phyloP scores from a whole-genome alignment of 2,113 vertebrate genomes.

The Eulacestoma nigropectus region DNA sequence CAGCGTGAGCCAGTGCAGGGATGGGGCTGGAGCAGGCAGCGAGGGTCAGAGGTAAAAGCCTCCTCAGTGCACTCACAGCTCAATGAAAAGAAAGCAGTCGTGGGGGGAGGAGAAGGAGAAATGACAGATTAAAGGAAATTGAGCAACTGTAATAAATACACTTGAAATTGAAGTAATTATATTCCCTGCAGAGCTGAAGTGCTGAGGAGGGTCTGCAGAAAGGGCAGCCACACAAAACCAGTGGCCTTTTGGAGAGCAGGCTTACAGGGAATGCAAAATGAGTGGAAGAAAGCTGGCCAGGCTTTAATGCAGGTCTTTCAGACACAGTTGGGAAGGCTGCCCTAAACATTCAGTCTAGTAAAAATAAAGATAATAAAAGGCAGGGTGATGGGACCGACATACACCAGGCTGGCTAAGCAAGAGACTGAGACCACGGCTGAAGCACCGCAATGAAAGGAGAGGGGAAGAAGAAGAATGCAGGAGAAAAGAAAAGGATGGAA shows the following conservation, averaged over 20 bases:
- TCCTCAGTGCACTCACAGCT: background rate
- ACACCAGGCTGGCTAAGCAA: background rate
- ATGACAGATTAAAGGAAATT: constrained; percentile 33
- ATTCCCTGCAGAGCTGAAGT: constrained; percentile 29
- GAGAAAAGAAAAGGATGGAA: background rate
- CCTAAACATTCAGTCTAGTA: background rate
- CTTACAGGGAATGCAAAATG: background rate
- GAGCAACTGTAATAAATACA: constrained; percentile 46
- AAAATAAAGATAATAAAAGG: background rate
- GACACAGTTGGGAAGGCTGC: background rate
- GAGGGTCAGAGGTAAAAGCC: background rate
- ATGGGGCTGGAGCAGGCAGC: background rate
- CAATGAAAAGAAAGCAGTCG: background rate
- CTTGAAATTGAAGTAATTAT: constrained; percentile 39
- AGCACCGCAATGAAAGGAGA: background rate
- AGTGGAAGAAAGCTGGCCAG: background rate
- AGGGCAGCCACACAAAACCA: background rate
- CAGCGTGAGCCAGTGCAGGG: background rate
- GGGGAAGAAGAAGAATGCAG: background rate
- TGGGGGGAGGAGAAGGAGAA: background rate
- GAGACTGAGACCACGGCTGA: background rate
- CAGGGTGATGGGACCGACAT: background rate
- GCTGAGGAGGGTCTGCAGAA: background rate
- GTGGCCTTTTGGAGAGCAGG: background rate
- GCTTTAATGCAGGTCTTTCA: background rate